phyloP scores from a whole-genome alignment of 2,797 vertebrate species.

The Coccyzus lansbergi region DNA sequence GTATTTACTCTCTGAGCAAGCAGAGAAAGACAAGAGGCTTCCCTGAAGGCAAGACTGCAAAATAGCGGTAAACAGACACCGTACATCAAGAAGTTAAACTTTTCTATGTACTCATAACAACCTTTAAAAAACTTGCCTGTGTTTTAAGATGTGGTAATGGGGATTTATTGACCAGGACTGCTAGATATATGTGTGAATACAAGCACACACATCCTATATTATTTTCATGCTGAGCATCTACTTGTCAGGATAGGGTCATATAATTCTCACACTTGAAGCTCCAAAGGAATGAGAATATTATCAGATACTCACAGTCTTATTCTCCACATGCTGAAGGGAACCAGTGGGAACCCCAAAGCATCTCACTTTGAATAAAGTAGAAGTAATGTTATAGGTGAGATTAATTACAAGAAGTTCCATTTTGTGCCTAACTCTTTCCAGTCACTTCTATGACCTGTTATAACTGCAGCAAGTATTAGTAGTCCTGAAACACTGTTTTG shows the following conservation, averaged over 20 bases:
- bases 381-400: constrained; percentile 1
- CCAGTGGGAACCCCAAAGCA: neutral
- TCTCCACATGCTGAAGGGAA: constrained; percentile 38
- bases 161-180: neutral
- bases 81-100: neutral
- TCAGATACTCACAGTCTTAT: constrained; percentile 45
- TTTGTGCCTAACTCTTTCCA: constrained; percentile 4
- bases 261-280: constrained; percentile 42
- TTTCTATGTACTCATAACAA: neutral
- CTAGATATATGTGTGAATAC: neutral
- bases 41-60: neutral
- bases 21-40: neutral
- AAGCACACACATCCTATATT: neutral
- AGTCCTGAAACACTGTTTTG: constrained; percentile 23
- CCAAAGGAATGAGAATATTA: constrained; percentile 53
- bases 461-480: constrained; percentile 39
- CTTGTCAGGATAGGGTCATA: constrained; percentile 59
- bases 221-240: constrained; percentile 42
- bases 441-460: neutral
- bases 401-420: neutral
- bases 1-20: neutral
- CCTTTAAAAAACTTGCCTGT: neutral
- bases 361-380: constrained; percentile 17
- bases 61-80: neutral
- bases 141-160: neutral